Evolutionary conservation across 2,113 vertebrate genomes (phyloP).

Genomic region (Blennius ocellaris): DNA sequence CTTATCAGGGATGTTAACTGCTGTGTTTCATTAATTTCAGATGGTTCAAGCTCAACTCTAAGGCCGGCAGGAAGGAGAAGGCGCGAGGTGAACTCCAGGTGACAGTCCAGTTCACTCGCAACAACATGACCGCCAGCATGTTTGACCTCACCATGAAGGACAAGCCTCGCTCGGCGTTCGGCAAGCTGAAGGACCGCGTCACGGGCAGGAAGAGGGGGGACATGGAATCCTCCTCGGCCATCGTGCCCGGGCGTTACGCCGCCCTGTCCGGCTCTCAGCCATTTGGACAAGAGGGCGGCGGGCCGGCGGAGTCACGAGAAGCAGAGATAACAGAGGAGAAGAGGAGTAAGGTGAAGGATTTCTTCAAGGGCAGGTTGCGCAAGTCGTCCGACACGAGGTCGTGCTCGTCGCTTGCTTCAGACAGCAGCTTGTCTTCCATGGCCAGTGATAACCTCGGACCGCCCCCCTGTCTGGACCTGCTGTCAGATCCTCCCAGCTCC

Average conservation of each 20-base stretch:
- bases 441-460: constrained; percentile 84
- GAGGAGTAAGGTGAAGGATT: constrained; percentile 87
- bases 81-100: constrained; percentile 93
- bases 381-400: constrained; percentile 92
- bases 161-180: constrained; percentile 92
- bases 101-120: constrained; percentile 92
- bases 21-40: constrained; percentile 73
- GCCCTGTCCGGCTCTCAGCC: constrained; percentile 75
- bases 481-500: constrained; percentile 80
- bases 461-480: constrained; percentile 77
- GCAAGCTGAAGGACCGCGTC: constrained; percentile 95
- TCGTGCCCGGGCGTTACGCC: constrained; percentile 89
- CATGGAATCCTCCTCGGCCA: constrained; percentile 93
- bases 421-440: constrained; percentile 91
- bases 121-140: constrained; percentile 97
- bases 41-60: constrained; percentile 95
- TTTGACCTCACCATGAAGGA: constrained; percentile 96
- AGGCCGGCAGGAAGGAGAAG: constrained; percentile 93
- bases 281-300: constrained; percentile 70
- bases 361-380: constrained; percentile 90
- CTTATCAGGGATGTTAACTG: constrained; percentile 1
- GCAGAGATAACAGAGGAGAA: constrained; percentile 84
- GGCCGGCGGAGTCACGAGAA: constrained; percentile 72
- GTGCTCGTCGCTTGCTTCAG: constrained; percentile 92
- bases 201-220: constrained; percentile 90